These are phyloP conservation scores for Acronicta psi DNA, from an alignment of 2,888 invertebrate species.

Conservation along the genomic window DNA sequence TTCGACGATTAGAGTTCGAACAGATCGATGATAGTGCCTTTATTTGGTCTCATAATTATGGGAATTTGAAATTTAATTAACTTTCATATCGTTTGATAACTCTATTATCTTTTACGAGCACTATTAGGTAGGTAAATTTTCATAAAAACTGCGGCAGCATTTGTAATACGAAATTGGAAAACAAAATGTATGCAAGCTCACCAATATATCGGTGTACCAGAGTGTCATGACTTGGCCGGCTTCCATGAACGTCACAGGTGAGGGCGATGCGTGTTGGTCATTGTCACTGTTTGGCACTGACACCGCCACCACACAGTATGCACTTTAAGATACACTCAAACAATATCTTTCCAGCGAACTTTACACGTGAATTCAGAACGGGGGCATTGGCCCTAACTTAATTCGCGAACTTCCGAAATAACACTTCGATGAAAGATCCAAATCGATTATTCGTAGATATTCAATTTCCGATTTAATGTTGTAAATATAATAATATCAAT, in stretches of 20 bases:
- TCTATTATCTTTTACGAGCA: slow-evolving; percentile 7
- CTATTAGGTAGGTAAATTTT: neutral
- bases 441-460: slow-evolving; percentile 48
- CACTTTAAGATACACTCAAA: slow-evolving; percentile 68
- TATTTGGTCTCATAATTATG: slow-evolving; percentile 17
- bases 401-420: slow-evolving; percentile 68
- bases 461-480: slow-evolving; percentile 47
- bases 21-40: slow-evolving; percentile 11
- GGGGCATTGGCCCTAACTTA: slow-evolving; percentile 69
- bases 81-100: slow-evolving; percentile 27
- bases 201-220: slow-evolving; percentile 87
- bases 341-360: slow-evolving; percentile 61
- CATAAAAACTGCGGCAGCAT: slow-evolving; percentile 4
- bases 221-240: slow-evolving; percentile 86
- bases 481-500: slow-evolving; percentile 65
- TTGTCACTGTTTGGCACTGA: slow-evolving; percentile 77
- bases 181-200: slow-evolving; percentile 70
- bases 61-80: slow-evolving; percentile 16
- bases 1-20: slow-evolving; percentile 34
- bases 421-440: slow-evolving; percentile 61
- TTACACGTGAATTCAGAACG: slow-evolving; percentile 59
- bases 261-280: slow-evolving; percentile 74
- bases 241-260: slow-evolving; percentile 83
- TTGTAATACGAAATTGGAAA: slow-evolving; percentile 21
- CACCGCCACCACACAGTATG: slow-evolving; percentile 68